These are phyloP conservation scores for Bathynomus jamesi DNA, from an alignment of 1,140 invertebrate genomes.

Conservation along the genomic window DNA sequence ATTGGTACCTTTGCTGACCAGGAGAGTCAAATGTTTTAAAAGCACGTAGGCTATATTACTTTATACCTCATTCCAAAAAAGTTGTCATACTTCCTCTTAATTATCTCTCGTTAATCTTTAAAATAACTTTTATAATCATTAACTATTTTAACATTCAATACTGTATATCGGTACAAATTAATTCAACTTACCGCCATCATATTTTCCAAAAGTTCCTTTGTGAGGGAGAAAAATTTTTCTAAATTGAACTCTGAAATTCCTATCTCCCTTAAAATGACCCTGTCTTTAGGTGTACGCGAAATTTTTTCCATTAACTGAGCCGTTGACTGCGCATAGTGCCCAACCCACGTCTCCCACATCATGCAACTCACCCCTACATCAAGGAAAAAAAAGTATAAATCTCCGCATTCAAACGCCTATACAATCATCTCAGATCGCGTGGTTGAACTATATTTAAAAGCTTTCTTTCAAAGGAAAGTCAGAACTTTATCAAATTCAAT, in stretches of 20 bases:
- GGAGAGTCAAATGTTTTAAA: too few species aligned
- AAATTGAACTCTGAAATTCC: constrained; percentile 44
- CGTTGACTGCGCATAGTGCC: constrained; percentile 43
- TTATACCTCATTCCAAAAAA: too few species aligned
- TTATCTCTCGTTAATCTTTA: too few species aligned
- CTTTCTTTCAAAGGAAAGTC: not conserved
- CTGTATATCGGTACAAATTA: too few species aligned
- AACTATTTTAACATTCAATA: too few species aligned
- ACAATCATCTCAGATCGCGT: not conserved
- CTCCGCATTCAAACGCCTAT: not conserved
- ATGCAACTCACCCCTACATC: constrained; percentile 44
- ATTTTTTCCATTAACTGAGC: constrained; percentile 48
- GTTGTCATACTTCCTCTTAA: too few species aligned
- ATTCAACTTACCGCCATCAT: constrained; percentile 46
- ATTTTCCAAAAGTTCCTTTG: constrained; percentile 42
- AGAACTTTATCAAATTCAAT: not conserved
- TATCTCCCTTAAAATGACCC: constrained; percentile 45
- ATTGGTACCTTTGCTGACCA: too few species aligned
- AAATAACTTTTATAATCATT: too few species aligned
- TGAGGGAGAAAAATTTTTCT: constrained; percentile 41
- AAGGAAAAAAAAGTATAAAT: not conserved
- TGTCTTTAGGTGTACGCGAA: constrained; percentile 48
- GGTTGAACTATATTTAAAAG: not conserved
- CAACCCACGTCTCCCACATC: constrained; percentile 48
- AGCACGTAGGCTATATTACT: too few species aligned